These are phyloP conservation scores for Pristionchus maxplancki DNA, from an alignment of 2,888 invertebrate species.

Conservation along the genomic window DNA sequence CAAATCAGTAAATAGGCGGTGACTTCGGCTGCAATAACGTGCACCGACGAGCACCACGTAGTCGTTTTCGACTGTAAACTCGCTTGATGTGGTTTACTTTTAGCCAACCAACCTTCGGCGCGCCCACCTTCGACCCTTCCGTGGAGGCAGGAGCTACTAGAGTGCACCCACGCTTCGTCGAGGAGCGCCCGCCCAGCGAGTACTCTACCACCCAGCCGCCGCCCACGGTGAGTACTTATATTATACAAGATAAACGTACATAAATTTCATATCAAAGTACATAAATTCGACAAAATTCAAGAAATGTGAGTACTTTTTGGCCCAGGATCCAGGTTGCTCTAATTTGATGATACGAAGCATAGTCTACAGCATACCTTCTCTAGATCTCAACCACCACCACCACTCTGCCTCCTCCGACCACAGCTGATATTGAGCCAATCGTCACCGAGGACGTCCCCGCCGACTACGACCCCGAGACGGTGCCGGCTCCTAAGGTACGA, in stretches of 20 bases:
- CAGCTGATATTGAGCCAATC: not conserved
- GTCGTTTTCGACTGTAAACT: too few species aligned
- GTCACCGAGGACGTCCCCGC: not conserved
- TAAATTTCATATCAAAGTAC: too few species aligned
- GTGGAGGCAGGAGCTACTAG: not conserved
- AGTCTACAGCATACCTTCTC: not conserved
- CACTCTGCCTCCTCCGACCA: constrained; percentile 40
- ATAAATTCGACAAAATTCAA: too few species aligned
- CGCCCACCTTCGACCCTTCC: constrained; percentile 50
- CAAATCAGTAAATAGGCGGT: too few species aligned
- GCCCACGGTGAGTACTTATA: not conserved
- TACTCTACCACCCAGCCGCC: constrained; percentile 49
- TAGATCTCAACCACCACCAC: constrained; percentile 27
- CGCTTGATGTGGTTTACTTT: too few species aligned
- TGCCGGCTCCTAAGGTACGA: constrained; percentile 33
- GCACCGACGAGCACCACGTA: too few species aligned
- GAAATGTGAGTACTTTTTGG: too few species aligned
- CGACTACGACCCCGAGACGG: constrained; percentile 32
- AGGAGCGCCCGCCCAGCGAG: constrained; percentile 34
- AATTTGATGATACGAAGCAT: not conserved
- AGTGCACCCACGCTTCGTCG: constrained; percentile 44
- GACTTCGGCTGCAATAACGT: too few species aligned
- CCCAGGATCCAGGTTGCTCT: not conserved
- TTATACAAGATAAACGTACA: too few species aligned
- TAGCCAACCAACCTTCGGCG: constrained; percentile 51